These are phyloP conservation scores for Aphrocallistes beatrix DNA, from an alignment of 37 sponge, comb jelly and placozoan species.

Conservation along the genomic window DNA sequence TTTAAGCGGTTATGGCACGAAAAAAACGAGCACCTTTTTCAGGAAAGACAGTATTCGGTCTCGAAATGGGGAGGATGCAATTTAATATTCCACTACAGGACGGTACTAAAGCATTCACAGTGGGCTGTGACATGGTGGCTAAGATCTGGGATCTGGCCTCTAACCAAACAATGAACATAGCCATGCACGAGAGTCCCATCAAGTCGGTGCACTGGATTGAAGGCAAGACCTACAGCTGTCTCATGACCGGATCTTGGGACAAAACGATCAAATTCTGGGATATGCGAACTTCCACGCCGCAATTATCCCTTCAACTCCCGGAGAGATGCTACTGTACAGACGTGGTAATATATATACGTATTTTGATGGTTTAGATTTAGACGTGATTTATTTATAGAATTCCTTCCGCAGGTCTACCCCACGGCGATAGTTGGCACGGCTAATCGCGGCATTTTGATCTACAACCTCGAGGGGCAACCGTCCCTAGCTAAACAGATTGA, in stretches of 20 bases:
- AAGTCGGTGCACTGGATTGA: constrained; percentile 83
- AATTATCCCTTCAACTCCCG: constrained; percentile 49
- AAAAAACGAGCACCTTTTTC: too few relatives aligned
- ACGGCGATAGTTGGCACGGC: constrained; percentile 73
- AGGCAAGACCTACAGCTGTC: constrained; percentile 58
- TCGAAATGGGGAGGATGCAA: too few relatives aligned
- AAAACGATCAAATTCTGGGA: constrained; percentile 98
- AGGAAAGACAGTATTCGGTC: too few relatives aligned
- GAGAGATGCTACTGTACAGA: constrained; percentile 89
- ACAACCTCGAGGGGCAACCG: constrained; percentile 58
- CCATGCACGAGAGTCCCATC: constrained; percentile 86
- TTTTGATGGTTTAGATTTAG: neutral
- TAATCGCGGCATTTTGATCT: constrained; percentile 43
- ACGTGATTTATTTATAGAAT: neutral
- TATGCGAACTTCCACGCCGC: constrained; percentile 51
- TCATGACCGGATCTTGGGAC: constrained; percentile 91
- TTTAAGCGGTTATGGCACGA: too few relatives aligned
- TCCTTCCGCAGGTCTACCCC: constrained; percentile 42
- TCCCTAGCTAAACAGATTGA: constrained; percentile 54
- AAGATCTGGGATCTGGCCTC: constrained; percentile 91
- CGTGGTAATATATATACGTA: constrained; percentile 46
- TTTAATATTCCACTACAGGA: too few relatives aligned
- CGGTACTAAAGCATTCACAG: constrained; percentile 39
- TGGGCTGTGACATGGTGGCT: constrained; percentile 77
- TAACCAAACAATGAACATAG: constrained; percentile 72